Evolutionary conservation across 1,140 invertebrate species (phyloP), one percentile per base, ranked within the genome.

Genomic region (Drosophila tani): DNA sequence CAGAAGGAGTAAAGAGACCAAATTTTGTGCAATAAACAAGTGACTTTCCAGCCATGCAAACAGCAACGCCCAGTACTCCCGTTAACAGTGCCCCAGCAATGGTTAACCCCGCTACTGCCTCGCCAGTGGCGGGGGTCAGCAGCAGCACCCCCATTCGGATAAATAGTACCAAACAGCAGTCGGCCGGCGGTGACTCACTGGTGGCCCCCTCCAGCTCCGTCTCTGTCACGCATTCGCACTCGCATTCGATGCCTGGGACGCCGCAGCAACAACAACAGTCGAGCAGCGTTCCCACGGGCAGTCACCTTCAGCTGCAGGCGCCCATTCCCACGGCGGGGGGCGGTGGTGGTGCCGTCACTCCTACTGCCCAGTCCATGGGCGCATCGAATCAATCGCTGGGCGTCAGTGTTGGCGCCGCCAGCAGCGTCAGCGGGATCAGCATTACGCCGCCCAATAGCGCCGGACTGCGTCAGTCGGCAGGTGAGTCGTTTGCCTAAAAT

Each of bases 401-500:
- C 32, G 66, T 86, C 46, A 69, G 84, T 55, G 68, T 78, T 21
- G 86, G 79, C 38, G 82, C 66, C 17, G 75, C 71, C 64, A 88
- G 83, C 79, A 87, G 74, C 66, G 75, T 90, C 29, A 73, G 82
- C 24, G 86, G 78, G 38, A 79, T 91, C 38, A 92, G 84, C 58
- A 92, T 91, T 51, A 92, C 91, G 67, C 91, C 91, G 51, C 91
- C 91, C 3, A 92, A 92, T 38, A 92, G 91, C 47, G 91, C 91
- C 58, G 91, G 91, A 32, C 74, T 92, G 38, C 75, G 91, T 19
- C 91, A 92, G 77, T 68, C 91, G 41, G 82, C 91, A 79, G 91
- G 91, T 92, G 87, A 92, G 88, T 86, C 19, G 17, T 17, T 14
- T 32, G 32, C 43, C 41, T 32, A n/a, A 49, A 24, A 17, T 11